Base-by-base conservation (phyloP, 2,888 invertebrate species). In the Hydropsyche betteni region DNA sequence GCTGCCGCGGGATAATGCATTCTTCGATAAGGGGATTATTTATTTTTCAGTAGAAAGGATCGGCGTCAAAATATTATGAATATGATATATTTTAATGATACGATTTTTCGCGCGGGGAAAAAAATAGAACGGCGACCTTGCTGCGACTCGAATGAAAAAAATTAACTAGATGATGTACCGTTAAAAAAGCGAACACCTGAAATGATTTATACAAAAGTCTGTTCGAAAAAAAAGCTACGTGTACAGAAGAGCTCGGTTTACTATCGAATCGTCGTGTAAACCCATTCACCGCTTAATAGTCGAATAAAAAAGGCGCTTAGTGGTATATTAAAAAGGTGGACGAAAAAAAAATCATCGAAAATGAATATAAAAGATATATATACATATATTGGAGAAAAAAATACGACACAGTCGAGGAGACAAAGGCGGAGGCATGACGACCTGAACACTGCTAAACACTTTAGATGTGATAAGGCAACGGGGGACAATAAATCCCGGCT, bases 401-500 rank as follows among this genome's bases (percentile, higher is more conserved):
- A n/a, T 16, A 44, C 44, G 44, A 44, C 44, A 44, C 44, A 44
- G 44, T 10, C 44, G 50, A n/a, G 52, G 50, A 69, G 69, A 24
- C 69, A 69, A 69, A 70, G 70, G 70, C 70, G 24, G 51, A 24
- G 70, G n/a, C 70, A 69, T 12, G 70, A 70, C 52, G 53, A 70
- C n/a, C 70, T n/a, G 33, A 70, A 70, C 70, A 70, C 70, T 70
- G 70, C 70, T 53, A 70, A 70, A 70, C 70, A 70, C 70, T 70
- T 53, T 70, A 70, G 70, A 70, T 70, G 53, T 70, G 70, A 70
- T 70, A 70, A 74, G 52, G 68, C 36, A 38, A 33, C 68, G 51
- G 33, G 33, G 69, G 76, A 70, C 74, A 76, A 76, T 74, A 76
- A 78, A 76, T 78, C 76, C 69, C 53, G 69, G 52, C 72, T 71